Evolutionary conservation across 2,113 vertebrate species (phyloP).

Genomic region (Thamnophis sirtalis): DNA sequence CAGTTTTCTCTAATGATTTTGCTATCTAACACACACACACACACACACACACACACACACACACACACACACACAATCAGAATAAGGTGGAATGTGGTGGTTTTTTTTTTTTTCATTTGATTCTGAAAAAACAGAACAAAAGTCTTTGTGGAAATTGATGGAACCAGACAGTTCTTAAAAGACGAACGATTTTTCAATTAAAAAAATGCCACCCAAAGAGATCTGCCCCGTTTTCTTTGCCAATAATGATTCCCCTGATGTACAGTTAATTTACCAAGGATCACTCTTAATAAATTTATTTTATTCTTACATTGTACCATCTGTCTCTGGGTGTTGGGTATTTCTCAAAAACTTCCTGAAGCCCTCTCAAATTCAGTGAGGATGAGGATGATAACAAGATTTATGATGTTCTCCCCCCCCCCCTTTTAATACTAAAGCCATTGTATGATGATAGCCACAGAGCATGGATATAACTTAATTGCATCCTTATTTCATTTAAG

Average conservation of each 20-base stretch:
- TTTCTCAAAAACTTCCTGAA: neutral
- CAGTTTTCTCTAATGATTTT: neutral
- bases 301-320: neutral
- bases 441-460: neutral
- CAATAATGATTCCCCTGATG: neutral
- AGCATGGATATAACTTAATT: neutral
- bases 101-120: neutral
- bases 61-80: no score
- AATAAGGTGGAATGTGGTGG: neutral
- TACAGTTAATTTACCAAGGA: neutral
- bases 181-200: neutral
- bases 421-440: neutral
- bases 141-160: neutral
- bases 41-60: no score
- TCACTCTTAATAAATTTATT: neutral
- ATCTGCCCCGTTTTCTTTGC: neutral
- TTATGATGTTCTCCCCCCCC: neutral
- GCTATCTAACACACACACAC: neutral
- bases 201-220: neutral
- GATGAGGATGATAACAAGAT: neutral
- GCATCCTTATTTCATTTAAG: neutral
- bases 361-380: neutral
- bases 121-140: neutral
- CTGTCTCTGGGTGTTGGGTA: neutral
- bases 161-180: neutral